Evolutionary conservation across 2,797 vertebrate genomes (phyloP), one percentile per base, ranked within the genome.

Genomic region (Onychomys arenicola): DNA sequence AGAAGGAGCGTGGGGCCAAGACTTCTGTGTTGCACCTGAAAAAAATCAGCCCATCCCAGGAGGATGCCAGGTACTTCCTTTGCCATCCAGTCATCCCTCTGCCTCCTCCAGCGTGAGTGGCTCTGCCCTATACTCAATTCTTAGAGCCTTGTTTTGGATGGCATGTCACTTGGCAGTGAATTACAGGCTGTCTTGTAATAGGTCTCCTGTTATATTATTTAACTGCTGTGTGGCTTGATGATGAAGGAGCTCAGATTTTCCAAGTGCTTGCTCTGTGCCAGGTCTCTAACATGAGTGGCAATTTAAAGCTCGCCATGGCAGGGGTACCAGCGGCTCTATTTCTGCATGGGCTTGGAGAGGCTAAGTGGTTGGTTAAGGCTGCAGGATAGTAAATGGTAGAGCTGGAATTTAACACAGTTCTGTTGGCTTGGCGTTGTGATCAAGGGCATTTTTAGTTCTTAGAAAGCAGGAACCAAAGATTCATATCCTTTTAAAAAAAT

Each of bases 151-250:
- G 88, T 88, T 93, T 81, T 85, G 52, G 89, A 52, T 55, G 67
- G 8, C 43, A 29, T 88, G 75, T 94, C 61, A 86, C 34, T 93
- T 94, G 82, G 90, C 59, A 80, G 21, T 73, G n/a, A 91, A 78
- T 90, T 78, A 83, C 1, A 96, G 73, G 75, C 43, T 87, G 46
- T 78, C 67, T 65, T 91, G 69, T 49, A 61, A 91, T 21, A 84
- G 40, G 76, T 94, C 67, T 95, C 84, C 71, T 86, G 81, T 85
- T 94, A 71, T 43, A 77, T 90, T 90, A 94, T 93, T 95, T 96
- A 97, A 89, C 88, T 94, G 43, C 65, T 27, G n/a, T 71, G 43
- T 89, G 86, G 77, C 89, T 85, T 25, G 46, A 86, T 1, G 37
- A 90, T 4, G 21, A 59, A 80, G 40, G 57, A 95, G 76, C 49